Evolutionary conservation across 2,888 invertebrate species (phyloP).

Genomic region (Graphium colonna): DNA sequence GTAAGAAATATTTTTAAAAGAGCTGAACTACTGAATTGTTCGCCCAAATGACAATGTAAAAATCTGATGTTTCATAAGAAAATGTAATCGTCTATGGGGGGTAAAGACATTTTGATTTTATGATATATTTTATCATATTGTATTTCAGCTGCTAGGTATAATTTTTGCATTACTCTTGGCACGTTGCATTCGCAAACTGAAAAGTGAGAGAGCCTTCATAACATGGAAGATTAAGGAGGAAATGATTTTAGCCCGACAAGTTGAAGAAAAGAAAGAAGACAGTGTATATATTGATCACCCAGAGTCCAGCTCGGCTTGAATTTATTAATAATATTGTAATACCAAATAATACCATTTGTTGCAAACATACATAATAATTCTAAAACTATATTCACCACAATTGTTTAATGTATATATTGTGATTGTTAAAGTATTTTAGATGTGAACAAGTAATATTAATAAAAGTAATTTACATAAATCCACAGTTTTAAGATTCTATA

Average conservation of each 20-base stretch:
- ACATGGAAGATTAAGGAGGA: slow-evolving; percentile 83
- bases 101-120: too few species aligned
- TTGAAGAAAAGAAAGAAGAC: slow-evolving; percentile 28
- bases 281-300: slow-evolving; percentile 47
- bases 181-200: slow-evolving; percentile 88
- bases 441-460: too few species aligned
- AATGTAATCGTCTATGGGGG: too few species aligned
- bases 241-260: slow-evolving; percentile 58
- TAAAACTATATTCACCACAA: not conserved
- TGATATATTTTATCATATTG: not conserved
- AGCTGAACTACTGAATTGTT: too few species aligned
- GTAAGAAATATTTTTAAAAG: too few species aligned
- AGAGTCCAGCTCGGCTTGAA: slow-evolving; percentile 41
- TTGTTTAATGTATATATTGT: not conserved
- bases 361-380: not conserved
- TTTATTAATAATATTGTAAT: not conserved
- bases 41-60: too few species aligned
- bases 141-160: slow-evolving; percentile 87
- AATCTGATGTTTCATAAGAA: too few species aligned
- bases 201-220: slow-evolving; percentile 84
- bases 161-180: slow-evolving; percentile 93
- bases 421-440: too few species aligned
- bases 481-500: too few species aligned
- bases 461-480: too few species aligned
- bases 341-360: slow-evolving; percentile 6